Evolutionary conservation across 1,140 invertebrate species (phyloP).

Genomic region (Zaprionus kolodkinae): DNA sequence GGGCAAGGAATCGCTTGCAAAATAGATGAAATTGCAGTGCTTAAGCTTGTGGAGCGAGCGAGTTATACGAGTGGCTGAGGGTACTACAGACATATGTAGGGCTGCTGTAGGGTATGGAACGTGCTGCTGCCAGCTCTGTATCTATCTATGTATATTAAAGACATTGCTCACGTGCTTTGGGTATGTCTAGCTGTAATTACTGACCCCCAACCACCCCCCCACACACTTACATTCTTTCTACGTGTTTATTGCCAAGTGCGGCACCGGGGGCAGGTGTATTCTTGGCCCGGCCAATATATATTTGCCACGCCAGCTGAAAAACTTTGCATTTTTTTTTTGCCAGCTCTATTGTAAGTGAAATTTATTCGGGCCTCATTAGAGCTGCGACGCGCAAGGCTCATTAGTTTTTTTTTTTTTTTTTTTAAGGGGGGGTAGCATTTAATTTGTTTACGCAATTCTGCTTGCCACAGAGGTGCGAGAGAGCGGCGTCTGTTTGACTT

Average conservation of each 20-base stretch:
- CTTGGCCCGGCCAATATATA: slow-evolving; percentile 9
- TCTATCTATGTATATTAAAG: slow-evolving; percentile 47
- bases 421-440: slow-evolving; percentile 33
- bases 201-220: neutral
- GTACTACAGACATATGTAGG: neutral
- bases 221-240: slow-evolving; percentile 23
- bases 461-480: slow-evolving; percentile 22
- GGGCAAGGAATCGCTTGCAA: slow-evolving; percentile 50
- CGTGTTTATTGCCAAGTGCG: slow-evolving; percentile 35
- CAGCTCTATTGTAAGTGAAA: slow-evolving; percentile 25
- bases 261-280: neutral
- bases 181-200: slow-evolving; percentile 51
- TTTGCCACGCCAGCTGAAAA: slow-evolving; percentile 8
- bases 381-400: slow-evolving; percentile 16
- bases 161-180: slow-evolving; percentile 66
- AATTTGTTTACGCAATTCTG: slow-evolving; percentile 77
- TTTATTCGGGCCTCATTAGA: slow-evolving; percentile 61
- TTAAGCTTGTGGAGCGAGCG: slow-evolving; percentile 13
- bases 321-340: slow-evolving; percentile 17
- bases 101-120: slow-evolving; percentile 18
- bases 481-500: slow-evolving; percentile 38
- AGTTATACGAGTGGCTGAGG: slow-evolving; percentile 2
- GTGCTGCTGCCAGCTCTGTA: neutral
- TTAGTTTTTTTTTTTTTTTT: slow-evolving; percentile 31
- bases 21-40: slow-evolving; percentile 65